A percentile compares a stretch with the other conserved stretches of the same genome.
Conservation (phyloP, 2,888 invertebrate species). For the Callinectes sapidus region DNA sequence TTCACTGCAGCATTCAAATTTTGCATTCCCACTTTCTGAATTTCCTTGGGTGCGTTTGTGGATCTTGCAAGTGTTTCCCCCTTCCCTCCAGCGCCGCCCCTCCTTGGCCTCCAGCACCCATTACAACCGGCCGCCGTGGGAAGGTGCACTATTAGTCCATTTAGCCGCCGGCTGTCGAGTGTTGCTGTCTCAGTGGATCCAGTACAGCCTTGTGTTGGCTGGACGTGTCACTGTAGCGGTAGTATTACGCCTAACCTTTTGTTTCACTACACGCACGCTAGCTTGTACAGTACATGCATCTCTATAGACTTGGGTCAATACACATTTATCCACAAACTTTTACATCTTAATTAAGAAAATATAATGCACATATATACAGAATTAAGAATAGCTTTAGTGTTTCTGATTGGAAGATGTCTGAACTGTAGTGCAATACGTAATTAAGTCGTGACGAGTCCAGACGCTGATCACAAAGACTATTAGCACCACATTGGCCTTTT, state of each 20-base stretch:
- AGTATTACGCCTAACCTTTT: neutral
- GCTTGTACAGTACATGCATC: neutral
- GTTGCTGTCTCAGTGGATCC: conserved; percentile 24
- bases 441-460: neutral
- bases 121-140: conserved; percentile 2
- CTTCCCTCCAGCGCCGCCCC: neutral
- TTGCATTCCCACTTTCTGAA: neutral
- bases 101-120: conserved; percentile 24
- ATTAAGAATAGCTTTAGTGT: neutral
- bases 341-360: neutral
- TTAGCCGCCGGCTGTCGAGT: conserved; percentile 8
- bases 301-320: neutral
- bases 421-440: neutral
- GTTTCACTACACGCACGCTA: neutral
- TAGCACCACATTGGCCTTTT: neutral
- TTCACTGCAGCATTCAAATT: neutral
- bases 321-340: neutral
- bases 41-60: neutral
- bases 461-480: neutral
- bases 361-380: neutral
- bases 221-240: neutral
- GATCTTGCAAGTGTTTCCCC: neutral
- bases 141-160: conserved; percentile 37
- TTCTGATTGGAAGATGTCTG: neutral
- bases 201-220: neutral